phyloP scores from a whole-genome alignment of 2,113 vertebrate species.

The Polypterus senegalus region DNA sequence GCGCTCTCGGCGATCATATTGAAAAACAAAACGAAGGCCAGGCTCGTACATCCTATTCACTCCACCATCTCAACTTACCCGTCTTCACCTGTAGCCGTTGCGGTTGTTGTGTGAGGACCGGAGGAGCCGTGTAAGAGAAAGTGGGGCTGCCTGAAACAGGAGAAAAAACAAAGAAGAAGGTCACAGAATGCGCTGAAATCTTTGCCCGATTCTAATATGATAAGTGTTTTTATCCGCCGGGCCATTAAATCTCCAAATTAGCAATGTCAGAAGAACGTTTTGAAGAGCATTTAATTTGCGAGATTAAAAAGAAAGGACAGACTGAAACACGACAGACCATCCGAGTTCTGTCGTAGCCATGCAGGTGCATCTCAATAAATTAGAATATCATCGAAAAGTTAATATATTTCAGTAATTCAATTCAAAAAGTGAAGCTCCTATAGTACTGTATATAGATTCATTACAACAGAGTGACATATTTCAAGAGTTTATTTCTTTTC shows the following conservation, averaged over 20 bases:
- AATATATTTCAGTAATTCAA: too few species aligned
- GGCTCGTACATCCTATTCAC: too few species aligned
- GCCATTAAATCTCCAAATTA: neutral
- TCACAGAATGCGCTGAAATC: neutral
- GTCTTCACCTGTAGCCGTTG: slow-evolving; percentile 59
- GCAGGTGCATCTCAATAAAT: too few species aligned
- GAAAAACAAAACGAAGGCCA: too few species aligned
- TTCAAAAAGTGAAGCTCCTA: too few species aligned
- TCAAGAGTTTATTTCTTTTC: too few species aligned
- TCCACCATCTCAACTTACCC: slow-evolving; percentile 31
- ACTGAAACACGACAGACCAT: neutral
- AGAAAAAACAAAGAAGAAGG: neutral
- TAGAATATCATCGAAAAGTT: too few species aligned
- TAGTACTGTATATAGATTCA: too few species aligned
- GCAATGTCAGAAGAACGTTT: neutral
- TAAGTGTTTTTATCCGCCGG: neutral
- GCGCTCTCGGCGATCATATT: too few species aligned
- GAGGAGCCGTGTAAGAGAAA: slow-evolving; percentile 52
- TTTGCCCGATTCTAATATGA: neutral
- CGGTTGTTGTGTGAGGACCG: slow-evolving; percentile 45
- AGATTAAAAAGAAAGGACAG: neutral
- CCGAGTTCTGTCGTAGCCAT: too few species aligned
- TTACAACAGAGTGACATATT: too few species aligned
- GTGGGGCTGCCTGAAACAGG: slow-evolving; percentile 54
- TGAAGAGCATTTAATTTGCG: neutral